Conservation (phyloP, 2,797 vertebrate species). For the Falco rusticolus region DNA sequence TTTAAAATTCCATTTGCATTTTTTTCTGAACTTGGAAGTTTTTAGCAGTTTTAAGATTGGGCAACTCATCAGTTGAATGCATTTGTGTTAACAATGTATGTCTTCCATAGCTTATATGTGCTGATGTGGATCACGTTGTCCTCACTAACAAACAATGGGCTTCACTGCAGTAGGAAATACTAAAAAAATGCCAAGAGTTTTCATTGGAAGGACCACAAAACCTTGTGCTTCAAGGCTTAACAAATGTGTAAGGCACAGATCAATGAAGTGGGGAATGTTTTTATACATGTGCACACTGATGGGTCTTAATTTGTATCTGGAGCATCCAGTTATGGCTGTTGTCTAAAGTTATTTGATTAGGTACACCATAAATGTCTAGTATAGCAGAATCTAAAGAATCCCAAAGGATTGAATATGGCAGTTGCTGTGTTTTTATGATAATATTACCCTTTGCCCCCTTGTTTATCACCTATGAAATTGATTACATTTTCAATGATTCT, state of each 20-base stretch:
- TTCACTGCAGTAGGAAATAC: neutral
- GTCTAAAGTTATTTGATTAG: constrained; percentile 12
- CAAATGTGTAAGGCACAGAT: neutral
- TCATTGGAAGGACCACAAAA: neutral
- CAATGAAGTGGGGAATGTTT: neutral
- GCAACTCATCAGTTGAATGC: neutral
- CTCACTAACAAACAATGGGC: neutral
- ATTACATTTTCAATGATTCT: constrained; percentile 4
- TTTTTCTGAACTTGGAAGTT: neutral
- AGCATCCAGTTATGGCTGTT: neutral
- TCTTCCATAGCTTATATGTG: neutral
- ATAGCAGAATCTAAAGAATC: neutral
- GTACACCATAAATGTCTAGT: neutral
- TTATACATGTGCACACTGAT: neutral
- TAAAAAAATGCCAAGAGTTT: neutral
- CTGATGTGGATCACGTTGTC: neutral
- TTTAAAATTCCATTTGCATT: neutral
- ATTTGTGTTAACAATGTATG: neutral
- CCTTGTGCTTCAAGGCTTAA: neutral
- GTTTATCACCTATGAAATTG: constrained; percentile 34
- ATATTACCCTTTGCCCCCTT: constrained; percentile 15
- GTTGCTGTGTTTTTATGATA: constrained; percentile 3
- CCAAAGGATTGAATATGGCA: neutral
- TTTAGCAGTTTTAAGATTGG: neutral
- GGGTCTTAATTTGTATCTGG: neutral